These are phyloP conservation scores for Elysia crispata DNA, from an alignment of 2,888 invertebrate species.

Conservation along the genomic window DNA sequence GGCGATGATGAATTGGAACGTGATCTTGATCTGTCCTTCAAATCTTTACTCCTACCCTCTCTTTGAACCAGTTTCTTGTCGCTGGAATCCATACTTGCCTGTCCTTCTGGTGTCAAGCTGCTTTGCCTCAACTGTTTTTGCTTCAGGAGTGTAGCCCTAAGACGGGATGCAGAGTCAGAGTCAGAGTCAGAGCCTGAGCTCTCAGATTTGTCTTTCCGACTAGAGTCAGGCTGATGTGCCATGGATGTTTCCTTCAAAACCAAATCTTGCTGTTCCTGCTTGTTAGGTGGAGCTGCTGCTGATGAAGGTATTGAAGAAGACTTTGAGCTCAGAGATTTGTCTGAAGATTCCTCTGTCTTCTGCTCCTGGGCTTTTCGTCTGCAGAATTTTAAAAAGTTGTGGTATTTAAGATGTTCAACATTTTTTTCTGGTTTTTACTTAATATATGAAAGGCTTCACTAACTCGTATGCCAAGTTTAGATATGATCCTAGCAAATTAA, in stretches of 20 bases:
- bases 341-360: background rate
- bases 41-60: background rate
- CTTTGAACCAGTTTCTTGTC: background rate
- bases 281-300: background rate
- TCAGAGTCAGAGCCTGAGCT: constrained; percentile 22
- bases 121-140: constrained; percentile 33
- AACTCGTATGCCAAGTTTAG: no score
- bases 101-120: constrained; percentile 1
- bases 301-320: constrained; percentile 37
- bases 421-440: no score
- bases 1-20: constrained; percentile 45
- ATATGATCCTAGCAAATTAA: no score
- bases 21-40: constrained; percentile 9
- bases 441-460: no score
- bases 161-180: constrained; percentile 41
- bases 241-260: no score
- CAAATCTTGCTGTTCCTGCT: no score
- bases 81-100: background rate
- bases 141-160: constrained; percentile 42
- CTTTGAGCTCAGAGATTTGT: background rate
- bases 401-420: background rate
- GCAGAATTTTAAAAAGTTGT: background rate
- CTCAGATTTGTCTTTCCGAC: background rate
- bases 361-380: constrained; percentile 14
- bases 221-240: background rate